Conservation (phyloP, 1,140 invertebrate species). For the Drosophila persimilis region DNA sequence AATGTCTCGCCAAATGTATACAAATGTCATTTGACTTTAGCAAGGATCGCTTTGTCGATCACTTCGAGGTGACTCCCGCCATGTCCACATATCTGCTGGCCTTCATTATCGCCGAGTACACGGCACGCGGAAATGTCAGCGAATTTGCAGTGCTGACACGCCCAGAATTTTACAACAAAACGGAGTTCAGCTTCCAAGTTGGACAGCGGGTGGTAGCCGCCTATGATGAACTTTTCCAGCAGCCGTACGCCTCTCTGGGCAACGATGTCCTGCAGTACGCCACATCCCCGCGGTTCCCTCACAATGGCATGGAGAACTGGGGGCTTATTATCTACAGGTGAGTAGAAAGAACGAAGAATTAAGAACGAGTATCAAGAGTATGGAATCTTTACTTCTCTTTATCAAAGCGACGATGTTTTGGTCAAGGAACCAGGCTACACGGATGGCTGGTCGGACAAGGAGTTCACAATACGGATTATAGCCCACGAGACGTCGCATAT, state of each 20-base stretch:
- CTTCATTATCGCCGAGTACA: constrained; percentile 89
- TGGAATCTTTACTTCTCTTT: not conserved
- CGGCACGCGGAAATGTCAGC: constrained; percentile 63
- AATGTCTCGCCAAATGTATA: not conserved
- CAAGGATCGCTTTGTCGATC: constrained; percentile 51
- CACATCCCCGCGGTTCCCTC: constrained; percentile 89
- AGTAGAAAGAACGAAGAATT: not conserved
- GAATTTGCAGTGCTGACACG: constrained; percentile 86
- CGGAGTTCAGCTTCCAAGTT: constrained; percentile 84
- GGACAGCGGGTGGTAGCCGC: constrained; percentile 84
- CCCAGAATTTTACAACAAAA: constrained; percentile 86
- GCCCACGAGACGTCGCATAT: constrained; percentile 87
- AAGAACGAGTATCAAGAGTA: not conserved
- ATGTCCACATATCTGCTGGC: constrained; percentile 92
- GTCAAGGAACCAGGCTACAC: constrained; percentile 50
- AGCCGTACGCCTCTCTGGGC: constrained; percentile 75
- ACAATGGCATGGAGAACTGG: constrained; percentile 94
- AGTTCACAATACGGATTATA: constrained; percentile 84
- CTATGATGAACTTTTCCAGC: constrained; percentile 83
- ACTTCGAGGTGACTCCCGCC: constrained; percentile 84
- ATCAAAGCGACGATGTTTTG: constrained; percentile 54
- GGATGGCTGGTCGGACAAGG: constrained; percentile 71
- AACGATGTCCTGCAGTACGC: constrained; percentile 86
- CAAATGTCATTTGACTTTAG: constrained; percentile 25
- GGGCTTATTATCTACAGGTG: constrained; percentile 88